Evolutionary conservation across 1,140 invertebrate genomes (phyloP).

Genomic region (Monomorium pharaonis): DNA sequence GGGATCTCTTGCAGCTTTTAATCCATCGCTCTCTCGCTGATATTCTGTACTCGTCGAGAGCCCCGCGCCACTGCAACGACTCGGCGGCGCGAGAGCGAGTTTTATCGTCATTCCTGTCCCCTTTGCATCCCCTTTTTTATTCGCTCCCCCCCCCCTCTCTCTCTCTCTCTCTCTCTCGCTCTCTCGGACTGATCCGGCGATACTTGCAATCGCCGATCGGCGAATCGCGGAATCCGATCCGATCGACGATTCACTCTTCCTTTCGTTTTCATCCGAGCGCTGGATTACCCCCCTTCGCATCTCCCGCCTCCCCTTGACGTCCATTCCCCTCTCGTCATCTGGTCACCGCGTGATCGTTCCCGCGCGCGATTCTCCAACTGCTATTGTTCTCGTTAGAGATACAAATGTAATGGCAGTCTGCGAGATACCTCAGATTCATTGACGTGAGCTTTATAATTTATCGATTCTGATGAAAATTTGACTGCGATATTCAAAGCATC

Average conservation of each 20-base stretch:
- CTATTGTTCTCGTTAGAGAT: neutral
- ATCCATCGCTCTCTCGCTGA: conserved; percentile 53
- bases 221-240: conserved; percentile 49
- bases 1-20: conserved; percentile 58
- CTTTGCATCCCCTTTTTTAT: neutral
- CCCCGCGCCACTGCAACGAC: conserved; percentile 27
- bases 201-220: conserved; percentile 30
- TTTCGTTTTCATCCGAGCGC: conserved; percentile 33
- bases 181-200: conserved; percentile 22
- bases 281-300: neutral
- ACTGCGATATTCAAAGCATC: neutral
- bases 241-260: conserved; percentile 47
- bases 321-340: neutral
- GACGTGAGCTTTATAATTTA: neutral
- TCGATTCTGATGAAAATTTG: neutral
- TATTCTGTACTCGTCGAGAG: conserved; percentile 25
- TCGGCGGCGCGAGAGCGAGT: conserved; percentile 26
- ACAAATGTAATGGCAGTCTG: neutral
- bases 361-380: conserved; percentile 20
- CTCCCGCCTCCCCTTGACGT: neutral
- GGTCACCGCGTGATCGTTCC: conserved; percentile 18
- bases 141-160: too few relatives aligned
- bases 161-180: too few relatives aligned
- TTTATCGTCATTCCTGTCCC: conserved; percentile 9
- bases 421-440: neutral